phyloP scores from a whole-genome alignment of 1,140 invertebrate genomes.

The Aethina tumida region DNA sequence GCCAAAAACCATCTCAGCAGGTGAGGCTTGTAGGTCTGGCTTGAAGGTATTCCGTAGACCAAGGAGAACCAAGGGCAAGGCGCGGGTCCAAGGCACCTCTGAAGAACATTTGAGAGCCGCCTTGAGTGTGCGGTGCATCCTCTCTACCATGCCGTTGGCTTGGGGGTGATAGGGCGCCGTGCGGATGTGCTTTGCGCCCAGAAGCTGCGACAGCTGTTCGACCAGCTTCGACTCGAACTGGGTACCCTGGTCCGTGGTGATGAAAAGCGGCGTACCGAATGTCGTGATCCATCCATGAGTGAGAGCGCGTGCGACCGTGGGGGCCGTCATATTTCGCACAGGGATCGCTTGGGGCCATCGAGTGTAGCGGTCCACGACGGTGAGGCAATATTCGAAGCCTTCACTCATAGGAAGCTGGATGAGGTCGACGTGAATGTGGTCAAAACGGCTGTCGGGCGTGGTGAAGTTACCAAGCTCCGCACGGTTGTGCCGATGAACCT shows the following conservation, averaged over 20 bases:
- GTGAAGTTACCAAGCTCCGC: slow-evolving; percentile 18
- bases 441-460: slow-evolving; percentile 11
- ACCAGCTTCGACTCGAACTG: slow-evolving; percentile 31
- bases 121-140: slow-evolving; percentile 34
- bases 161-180: slow-evolving; percentile 10
- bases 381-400: slow-evolving; percentile 34
- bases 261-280: slow-evolving; percentile 30
- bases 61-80: slow-evolving; percentile 25
- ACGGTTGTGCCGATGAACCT: slow-evolving; percentile 22
- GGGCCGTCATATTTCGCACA: slow-evolving; percentile 29
- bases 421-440: slow-evolving; percentile 41
- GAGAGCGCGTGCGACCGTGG: slow-evolving; percentile 26
- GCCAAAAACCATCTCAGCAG: slow-evolving; percentile 33
- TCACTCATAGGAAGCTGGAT: slow-evolving; percentile 34
- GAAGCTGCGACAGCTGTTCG: not conserved
- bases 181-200: slow-evolving; percentile 1
- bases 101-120: slow-evolving; percentile 44
- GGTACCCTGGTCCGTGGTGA: slow-evolving; percentile 36
- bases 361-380: slow-evolving; percentile 37
- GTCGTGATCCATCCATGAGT: slow-evolving; percentile 27
- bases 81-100: slow-evolving; percentile 8
- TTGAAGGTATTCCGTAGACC: slow-evolving; percentile 24
- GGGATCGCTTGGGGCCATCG: slow-evolving; percentile 38
- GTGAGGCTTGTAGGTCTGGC: slow-evolving; percentile 23
- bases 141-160: too few relatives aligned